Conservation (phyloP, 2,113 vertebrate species). For the Pithys albifrons region DNA sequence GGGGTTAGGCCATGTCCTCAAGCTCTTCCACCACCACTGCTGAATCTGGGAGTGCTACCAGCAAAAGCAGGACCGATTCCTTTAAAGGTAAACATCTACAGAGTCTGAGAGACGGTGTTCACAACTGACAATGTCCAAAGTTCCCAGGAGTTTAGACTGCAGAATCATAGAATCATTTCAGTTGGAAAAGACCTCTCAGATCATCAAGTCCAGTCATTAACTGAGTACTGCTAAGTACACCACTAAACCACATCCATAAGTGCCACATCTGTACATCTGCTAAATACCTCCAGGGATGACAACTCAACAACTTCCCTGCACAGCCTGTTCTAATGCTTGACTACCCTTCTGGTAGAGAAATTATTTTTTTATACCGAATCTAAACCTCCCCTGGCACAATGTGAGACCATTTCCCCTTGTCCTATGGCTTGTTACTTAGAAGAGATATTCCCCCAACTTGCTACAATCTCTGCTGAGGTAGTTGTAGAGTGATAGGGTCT, state of each 20-base stretch:
- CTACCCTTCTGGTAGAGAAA: fast-evolving
- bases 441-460: neutral
- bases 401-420: neutral
- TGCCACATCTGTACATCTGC: neutral
- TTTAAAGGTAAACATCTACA: neutral
- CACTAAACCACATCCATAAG: neutral
- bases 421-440: neutral
- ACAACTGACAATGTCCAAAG: neutral
- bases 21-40: neutral
- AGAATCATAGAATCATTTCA: neutral
- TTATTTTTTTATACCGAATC: neutral
- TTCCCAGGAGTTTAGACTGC: neutral
- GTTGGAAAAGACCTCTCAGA: neutral
- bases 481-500: neutral
- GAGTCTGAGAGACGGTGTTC: neutral
- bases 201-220: neutral
- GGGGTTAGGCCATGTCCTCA: neutral
- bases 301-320: neutral
- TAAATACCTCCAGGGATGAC: neutral
- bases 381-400: neutral
- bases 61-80: neutral
- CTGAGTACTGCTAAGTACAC: neutral
- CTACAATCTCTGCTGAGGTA: neutral
- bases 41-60: neutral
- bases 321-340: neutral